Conservation (phyloP, 2,113 vertebrate genomes). For the Ptychochromis oligacanthus region DNA sequence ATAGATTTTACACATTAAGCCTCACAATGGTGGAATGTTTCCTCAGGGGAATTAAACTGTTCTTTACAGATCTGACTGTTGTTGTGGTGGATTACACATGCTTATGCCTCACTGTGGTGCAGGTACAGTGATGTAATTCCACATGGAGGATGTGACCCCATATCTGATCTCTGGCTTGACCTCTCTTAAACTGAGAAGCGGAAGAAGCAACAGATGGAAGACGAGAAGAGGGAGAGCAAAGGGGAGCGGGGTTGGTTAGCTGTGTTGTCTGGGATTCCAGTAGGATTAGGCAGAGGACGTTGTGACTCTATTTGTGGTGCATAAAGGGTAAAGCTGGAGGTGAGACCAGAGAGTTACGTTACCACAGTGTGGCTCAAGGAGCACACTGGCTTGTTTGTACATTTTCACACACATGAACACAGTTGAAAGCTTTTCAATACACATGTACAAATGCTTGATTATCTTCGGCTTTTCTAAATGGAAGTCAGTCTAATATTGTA, state of each 20-base stretch:
- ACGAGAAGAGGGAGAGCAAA: conserved; percentile 17
- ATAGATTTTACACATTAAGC: background rate
- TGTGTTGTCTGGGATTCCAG: conserved; percentile 59
- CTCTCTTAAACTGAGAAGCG: conserved; percentile 46
- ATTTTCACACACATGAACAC: background rate
- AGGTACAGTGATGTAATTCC: conserved; percentile 26
- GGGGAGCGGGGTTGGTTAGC: background rate
- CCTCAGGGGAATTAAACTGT: background rate
- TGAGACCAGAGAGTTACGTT: conserved; percentile 40
- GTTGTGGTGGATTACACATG: background rate
- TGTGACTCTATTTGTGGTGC: conserved; percentile 57
- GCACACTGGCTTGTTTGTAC: background rate
- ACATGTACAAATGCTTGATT: conserved; percentile 19
- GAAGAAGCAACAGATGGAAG: conserved; percentile 63
- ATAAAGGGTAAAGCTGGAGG: conserved; percentile 52
- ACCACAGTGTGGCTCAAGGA: conserved; percentile 17
- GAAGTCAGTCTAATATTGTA: conserved; percentile 47
- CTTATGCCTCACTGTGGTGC: background rate
- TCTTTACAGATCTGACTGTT: background rate
- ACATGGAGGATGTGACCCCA: conserved; percentile 41
- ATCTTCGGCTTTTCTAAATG: conserved; percentile 40
- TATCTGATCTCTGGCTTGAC: conserved; percentile 36
- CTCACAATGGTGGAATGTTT: background rate
- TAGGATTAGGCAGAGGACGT: conserved; percentile 73
- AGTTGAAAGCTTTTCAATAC: conserved; percentile 11